Conservation (phyloP, 2,888 invertebrate species). For the Lysandra bellargus region DNA sequence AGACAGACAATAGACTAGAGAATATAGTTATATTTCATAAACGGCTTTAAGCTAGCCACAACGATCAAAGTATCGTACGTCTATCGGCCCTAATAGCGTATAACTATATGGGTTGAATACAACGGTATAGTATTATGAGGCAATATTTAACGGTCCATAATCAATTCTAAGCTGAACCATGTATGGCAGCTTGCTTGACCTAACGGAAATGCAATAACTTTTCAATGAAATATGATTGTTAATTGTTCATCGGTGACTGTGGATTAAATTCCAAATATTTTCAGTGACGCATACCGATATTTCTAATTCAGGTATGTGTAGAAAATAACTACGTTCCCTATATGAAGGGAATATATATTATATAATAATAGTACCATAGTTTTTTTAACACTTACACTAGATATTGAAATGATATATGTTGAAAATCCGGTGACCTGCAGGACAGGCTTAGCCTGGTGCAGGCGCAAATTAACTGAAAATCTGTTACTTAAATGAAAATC, state of each 20-base stretch:
- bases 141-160: constrained; percentile 23
- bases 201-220: constrained; percentile 26
- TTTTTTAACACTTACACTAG: too few species aligned
- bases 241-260: constrained; percentile 10
- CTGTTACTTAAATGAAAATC: too few species aligned
- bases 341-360: too few species aligned
- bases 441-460: too few species aligned
- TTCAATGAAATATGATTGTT: constrained; percentile 23
- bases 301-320: neutral
- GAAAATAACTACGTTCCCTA: neutral
- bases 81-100: neutral
- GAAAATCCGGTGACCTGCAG: too few species aligned
- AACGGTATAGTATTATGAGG: constrained; percentile 28
- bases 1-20: too few species aligned
- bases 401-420: too few species aligned
- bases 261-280: neutral
- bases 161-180: constrained; percentile 18
- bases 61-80: neutral
- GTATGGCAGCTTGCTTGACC: constrained; percentile 5
- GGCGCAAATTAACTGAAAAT: too few species aligned
- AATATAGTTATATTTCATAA: neutral
- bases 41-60: neutral
- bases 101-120: constrained; percentile 10
- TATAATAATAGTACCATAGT: too few species aligned
- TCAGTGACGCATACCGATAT: neutral